Percentiles rank a stretch among this genome's conserved stretches.
phyloP scores from a whole-genome alignment of 2,113 vertebrate genomes.

The Saccopteryx leptura region DNA sequence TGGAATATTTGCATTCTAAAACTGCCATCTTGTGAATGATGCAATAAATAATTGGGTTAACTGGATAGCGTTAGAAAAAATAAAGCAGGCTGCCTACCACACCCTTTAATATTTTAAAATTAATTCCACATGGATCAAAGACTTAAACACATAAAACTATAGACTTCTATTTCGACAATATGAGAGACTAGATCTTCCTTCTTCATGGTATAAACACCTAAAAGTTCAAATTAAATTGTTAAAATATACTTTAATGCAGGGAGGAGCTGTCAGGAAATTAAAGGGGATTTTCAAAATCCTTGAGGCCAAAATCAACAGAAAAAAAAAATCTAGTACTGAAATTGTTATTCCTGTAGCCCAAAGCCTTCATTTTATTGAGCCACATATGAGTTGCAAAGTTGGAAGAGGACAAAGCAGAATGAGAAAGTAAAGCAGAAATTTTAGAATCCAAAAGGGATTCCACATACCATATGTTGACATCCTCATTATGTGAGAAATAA shows the following conservation, averaged over 20 bases:
- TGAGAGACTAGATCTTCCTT: background rate
- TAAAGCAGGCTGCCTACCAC: background rate
- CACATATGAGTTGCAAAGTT: background rate
- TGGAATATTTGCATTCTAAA: background rate
- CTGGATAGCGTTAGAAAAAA: background rate
- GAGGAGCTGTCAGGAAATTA: conserved; percentile 8
- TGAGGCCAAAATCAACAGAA: conserved; percentile 12
- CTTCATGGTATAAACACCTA: background rate
- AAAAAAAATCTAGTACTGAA: background rate
- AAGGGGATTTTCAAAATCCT: conserved; percentile 34
- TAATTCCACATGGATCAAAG: conserved; percentile 56
- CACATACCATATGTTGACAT: background rate
- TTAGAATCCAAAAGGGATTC: background rate
- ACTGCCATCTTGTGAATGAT: background rate
- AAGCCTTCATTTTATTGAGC: background rate
- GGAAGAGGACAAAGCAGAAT: conserved; percentile 1
- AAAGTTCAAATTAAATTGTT: conserved; percentile 37
- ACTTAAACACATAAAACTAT: conserved; percentile 4
- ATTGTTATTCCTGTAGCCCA: background rate
- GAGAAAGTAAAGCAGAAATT: conserved; percentile 41
- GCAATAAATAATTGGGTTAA: conserved; percentile 34
- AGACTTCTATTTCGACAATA: conserved; percentile 10
- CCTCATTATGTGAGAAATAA: background rate
- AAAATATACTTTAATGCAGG: conserved; percentile 33
- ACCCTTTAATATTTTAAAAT: conserved; percentile 33